A percentile compares a stretch with the other conserved stretches of the same genome.
phyloP scores from a whole-genome alignment of 2,113 vertebrate genomes.

The Triplophysa siluroides region DNA sequence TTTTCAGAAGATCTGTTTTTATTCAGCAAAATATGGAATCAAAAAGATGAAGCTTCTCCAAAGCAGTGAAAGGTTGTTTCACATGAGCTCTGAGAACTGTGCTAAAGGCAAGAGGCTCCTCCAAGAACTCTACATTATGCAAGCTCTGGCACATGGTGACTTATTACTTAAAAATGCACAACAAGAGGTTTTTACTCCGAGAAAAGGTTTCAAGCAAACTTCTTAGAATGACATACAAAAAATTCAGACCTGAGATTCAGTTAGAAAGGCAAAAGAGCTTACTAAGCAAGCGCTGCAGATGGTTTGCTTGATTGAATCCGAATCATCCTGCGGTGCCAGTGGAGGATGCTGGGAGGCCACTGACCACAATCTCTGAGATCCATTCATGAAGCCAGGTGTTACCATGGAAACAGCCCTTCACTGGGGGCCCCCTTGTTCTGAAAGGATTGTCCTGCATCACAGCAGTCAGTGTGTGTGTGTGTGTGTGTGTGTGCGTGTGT shows the following conservation, averaged over 20 bases:
- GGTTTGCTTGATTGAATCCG: neutral
- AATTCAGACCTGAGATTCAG: neutral
- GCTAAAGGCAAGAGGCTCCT: neutral
- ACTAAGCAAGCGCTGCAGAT: constrained; percentile 2
- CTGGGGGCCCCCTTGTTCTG: constrained; percentile 35
- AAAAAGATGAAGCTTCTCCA: constrained; percentile 6
- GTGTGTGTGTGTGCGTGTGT: constrained; percentile 2
- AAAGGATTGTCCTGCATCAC: constrained; percentile 22
- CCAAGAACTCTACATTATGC: constrained; percentile 21
- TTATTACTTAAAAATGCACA: constrained; percentile 18
- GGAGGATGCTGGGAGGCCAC: constrained; percentile 21
- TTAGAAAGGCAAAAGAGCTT: neutral
- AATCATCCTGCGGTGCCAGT: constrained; percentile 4
- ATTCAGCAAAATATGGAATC: neutral
- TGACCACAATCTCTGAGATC: constrained; percentile 15
- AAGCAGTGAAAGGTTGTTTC: constrained; percentile 38
- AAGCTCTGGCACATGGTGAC: constrained; percentile 4
- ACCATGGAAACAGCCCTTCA: constrained; percentile 48
- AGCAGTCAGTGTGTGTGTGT: constrained; percentile 11
- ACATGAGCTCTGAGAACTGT: constrained; percentile 31
- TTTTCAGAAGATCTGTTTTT: neutral
- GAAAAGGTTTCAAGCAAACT: neutral
- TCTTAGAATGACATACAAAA: constrained; percentile 8
- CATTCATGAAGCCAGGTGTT: constrained; percentile 45
- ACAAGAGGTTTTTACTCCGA: neutral